Evolutionary conservation across 2,888 invertebrate genomes (phyloP), one percentile per base, ranked within the genome.

Genomic region (Rhodophaea formosa): DNA sequence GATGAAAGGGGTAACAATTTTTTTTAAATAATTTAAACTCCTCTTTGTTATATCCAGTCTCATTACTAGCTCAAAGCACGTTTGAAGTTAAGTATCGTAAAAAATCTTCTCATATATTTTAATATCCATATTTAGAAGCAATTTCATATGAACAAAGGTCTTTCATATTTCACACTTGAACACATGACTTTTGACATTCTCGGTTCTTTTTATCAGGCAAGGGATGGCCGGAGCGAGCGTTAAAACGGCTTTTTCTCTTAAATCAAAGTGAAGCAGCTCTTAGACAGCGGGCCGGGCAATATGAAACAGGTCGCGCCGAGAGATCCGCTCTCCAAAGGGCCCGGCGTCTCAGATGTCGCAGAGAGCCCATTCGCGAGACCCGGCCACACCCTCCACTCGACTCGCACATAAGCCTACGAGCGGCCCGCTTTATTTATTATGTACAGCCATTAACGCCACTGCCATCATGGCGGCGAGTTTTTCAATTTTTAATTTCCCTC

Each of bases 401-500:
- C 84, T 77, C 79, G 82, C 88, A 91, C 84, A 90, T 91, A 90
- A 88, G 88, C 89, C 82, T 80, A 85, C 84, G 72, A 81, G 79
- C 85, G 81, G 79, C 81, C 82, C 85, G 86, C 88, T 88, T 88
- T 91, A 90, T 89, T 89, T 88, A 90, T 90, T 90, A 91, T 91
- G 89, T 90, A 90, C 88, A 86, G 85, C 88, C 85, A 89, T 91
- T 90, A 89, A 87, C 88, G 86, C 86, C 83, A 85, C 82, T 75
- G 82, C 83, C 88, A 85, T 87, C 83, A 90, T 91, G 90, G 91
- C 88, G 88, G 85, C 83, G 79, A 81, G 82, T 83, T 90, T 88
- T 89, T 88, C 83, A 88, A 88, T 89, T 90, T 90, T 90, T 88
- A 88, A 89, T 90, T 90, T 88, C 84, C 87, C 87, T 85, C 82